Evolutionary conservation across 2,113 vertebrate species (phyloP), one percentile per base, ranked within the genome.

Genomic region (Alexandromys fortis): DNA sequence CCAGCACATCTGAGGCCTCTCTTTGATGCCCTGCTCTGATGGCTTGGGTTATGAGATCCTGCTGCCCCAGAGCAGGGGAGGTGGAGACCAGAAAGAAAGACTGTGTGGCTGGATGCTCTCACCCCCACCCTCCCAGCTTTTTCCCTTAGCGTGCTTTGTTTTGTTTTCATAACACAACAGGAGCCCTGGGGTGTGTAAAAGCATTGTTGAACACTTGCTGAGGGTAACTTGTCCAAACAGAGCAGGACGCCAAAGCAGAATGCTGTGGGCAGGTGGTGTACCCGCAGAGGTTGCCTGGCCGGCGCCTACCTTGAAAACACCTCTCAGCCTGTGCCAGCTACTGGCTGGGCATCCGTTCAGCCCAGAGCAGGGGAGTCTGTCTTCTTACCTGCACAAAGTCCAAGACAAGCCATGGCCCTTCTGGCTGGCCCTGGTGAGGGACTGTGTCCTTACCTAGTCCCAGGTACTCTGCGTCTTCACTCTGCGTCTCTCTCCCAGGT

Each of bases 141-240:
- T 91, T 65, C 26, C 94, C 79, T 68, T 97, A 79, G 83, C 10
- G 22, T 94, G 89, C 81, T 78, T 86, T 83, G 89, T 97, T 97
- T 96, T 97, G 94, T 97, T 98, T 98, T 97, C 82, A 89, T 96
- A 98, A 97, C 90, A 94, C 93, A 85, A 76, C 75, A 83, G 91
- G 97, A 94, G 95, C 98, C 97, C 79, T 94, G 87, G 97, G 98
- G 97, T 97, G 97, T 94, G 89, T 93, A 93, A 97, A 94, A 97
- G 95, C 94, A 95, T 95, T 96, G 96, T 96, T 90, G 97, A 96
- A 78, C 82, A 86, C 93, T 92, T 0, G 33, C 42, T 38, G 93
- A 96, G 97, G 91, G 93, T 76, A 79, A 95, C 96, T 96, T 98
- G 97, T 98, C 97, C 94, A 97, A 98, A 97, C 95, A 97, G 95